A percentile compares a stretch with the other conserved stretches of the same genome.
Conservation (phyloP, 2,113 vertebrate species). For the Mobula hypostoma region DNA sequence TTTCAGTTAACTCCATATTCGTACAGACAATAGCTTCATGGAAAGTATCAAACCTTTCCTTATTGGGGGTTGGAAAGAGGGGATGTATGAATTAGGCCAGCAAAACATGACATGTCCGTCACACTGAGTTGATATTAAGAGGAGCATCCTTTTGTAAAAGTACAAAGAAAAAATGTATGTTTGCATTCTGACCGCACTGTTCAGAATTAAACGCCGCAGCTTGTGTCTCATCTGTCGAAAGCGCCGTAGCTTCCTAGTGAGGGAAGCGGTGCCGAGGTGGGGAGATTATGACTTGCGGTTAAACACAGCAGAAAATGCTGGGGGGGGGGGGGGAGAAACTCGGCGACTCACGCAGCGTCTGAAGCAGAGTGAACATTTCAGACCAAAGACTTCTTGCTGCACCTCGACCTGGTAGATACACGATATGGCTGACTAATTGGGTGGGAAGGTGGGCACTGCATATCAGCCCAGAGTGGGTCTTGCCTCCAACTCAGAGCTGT, state of each 20-base stretch:
- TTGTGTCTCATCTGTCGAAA: not conserved
- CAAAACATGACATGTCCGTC: not conserved
- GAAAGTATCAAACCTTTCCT: not conserved
- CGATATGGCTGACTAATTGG: not conserved
- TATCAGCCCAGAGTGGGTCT: not conserved
- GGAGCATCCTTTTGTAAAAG: not conserved
- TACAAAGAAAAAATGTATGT: not conserved
- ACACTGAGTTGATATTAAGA: too few species aligned
- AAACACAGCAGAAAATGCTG: not conserved
- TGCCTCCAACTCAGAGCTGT: not conserved
- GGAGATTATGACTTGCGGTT: not conserved
- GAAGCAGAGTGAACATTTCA: too few species aligned
- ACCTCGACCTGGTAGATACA: not conserved
- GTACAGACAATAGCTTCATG: not conserved
- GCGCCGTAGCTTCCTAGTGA: not conserved
- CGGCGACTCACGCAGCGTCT: too few species aligned
- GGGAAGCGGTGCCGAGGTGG: not conserved
- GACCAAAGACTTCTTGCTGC: too few species aligned
- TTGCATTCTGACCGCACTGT: not conserved
- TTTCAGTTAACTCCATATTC: not conserved
- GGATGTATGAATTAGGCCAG: not conserved
- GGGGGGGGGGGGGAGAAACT: too few species aligned
- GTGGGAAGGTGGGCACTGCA: not conserved
- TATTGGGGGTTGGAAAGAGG: fast-evolving
- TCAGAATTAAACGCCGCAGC: not conserved